Base-by-base conservation (phyloP, 2,113 vertebrate species). In the Sander vitreus region DNA sequence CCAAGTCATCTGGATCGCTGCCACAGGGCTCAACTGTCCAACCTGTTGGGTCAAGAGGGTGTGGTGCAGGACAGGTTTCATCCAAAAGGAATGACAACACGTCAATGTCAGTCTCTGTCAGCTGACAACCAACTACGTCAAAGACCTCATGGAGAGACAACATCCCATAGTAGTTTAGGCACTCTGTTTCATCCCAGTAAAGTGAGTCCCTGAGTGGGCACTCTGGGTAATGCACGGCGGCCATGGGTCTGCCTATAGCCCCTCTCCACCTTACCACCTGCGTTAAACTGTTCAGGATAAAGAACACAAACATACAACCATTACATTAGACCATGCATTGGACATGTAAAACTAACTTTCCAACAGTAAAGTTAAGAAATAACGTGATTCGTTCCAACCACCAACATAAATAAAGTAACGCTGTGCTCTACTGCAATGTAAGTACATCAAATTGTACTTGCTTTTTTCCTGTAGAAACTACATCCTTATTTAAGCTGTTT, bases 171-270 rank as follows among this genome's bases (percentile, higher is more conserved):
- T 97, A 97, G 78, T 94, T 95, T 60, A 97, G 88, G 85, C 96
- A 97, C 59, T 97, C 97, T 0, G 96, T 96, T 93, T 97, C 97
- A 81, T 97, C 97, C 97, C 97, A 98, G 84, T 88, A 86, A 53
- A 94, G 88, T 13, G 91, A 91, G 66, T 92, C 60, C 48, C 90
- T 88, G 74, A 88, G 81, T 23, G 91, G 77, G 77, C 80, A 78
- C 3, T 76, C 70, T 21, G 84, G 83, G 57, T 87, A 89, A 76
- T 83, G 79, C 12, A 76, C 62, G 23, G 88, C 62, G 48, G 92
- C 91, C 96, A 96, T 95, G 47, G 53, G 45, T 80, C 60, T 66
- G 58, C 30, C 73, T 73, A 11, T 19, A 53, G 74, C 57, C 73
- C 43, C 51, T 63, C 60, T 71, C 25, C 65, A 72, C 55, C 23